These are phyloP conservation scores for Limosa lapponica DNA, from an alignment of 2,797 vertebrate genomes.

Conservation along the genomic window DNA sequence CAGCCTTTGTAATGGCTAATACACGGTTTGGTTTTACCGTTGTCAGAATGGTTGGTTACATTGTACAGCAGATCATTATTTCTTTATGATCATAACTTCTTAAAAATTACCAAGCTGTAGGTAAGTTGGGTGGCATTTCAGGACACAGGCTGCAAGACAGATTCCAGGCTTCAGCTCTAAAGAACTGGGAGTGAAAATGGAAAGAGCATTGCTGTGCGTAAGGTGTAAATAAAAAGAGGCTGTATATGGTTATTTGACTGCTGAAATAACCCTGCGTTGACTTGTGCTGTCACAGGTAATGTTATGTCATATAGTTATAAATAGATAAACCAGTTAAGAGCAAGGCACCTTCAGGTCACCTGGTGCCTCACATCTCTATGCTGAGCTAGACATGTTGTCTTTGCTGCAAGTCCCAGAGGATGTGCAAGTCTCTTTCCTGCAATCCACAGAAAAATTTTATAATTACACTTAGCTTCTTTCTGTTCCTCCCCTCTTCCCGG, in stretches of 20 bases:
- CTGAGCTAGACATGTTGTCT: constrained; percentile 16
- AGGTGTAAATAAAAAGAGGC: background rate
- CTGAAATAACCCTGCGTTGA: background rate
- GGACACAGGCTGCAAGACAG: background rate
- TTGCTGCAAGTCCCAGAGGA: background rate
- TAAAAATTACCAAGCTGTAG: background rate
- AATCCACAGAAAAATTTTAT: background rate
- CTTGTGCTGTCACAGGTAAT: constrained; percentile 33
- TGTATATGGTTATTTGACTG: background rate
- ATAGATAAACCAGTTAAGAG: constrained; percentile 44
- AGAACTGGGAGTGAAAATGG: background rate
- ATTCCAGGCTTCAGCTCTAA: background rate
- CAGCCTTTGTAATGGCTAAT: background rate
- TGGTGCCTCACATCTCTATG: constrained; percentile 12
- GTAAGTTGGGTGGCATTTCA: background rate
- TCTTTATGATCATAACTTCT: background rate
- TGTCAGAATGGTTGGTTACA: background rate
- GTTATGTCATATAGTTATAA: constrained; percentile 36
- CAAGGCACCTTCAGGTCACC: constrained; percentile 20
- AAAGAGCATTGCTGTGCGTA: accelerated
- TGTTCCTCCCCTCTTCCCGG: background rate
- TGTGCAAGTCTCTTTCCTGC: background rate
- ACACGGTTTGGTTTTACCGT: background rate
- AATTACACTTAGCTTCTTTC: background rate
- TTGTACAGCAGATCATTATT: background rate